These are phyloP conservation scores for Muraenolepis orangiensis DNA, from an alignment of 2,797 vertebrate genomes.

Conservation along the genomic window DNA sequence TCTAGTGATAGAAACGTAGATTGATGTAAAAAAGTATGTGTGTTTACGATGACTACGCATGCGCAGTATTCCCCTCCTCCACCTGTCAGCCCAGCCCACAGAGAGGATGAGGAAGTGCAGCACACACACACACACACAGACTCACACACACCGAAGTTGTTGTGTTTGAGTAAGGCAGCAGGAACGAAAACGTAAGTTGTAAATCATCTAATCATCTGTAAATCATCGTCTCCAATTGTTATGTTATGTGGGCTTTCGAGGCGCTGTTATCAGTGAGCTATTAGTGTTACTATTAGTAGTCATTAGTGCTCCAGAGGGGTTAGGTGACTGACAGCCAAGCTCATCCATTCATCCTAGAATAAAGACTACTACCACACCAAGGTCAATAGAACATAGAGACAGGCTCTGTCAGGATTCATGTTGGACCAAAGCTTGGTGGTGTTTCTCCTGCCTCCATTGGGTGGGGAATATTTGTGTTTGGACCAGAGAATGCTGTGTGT, in stretches of 20 bases:
- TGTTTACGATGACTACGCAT: neutral
- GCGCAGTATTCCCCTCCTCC: conserved; percentile 6
- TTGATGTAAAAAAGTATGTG: neutral
- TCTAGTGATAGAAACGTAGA: neutral
- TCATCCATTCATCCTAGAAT: conserved; percentile 19
- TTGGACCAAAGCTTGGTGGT: neutral
- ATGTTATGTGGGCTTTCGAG: neutral
- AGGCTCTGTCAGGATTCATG: neutral
- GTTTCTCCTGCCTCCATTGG: neutral
- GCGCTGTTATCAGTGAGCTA: neutral
- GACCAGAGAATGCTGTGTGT: neutral
- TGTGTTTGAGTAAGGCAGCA: conserved; percentile 17
- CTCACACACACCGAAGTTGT: neutral
- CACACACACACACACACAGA: neutral
- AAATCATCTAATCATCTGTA: no score
- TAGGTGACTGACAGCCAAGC: conserved; percentile 43
- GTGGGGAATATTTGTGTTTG: neutral
- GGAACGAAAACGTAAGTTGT: conserved; percentile 39
- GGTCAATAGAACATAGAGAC: neutral
- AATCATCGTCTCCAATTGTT: no score
- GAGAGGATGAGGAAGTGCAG: conserved; percentile 59
- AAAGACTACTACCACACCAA: neutral
- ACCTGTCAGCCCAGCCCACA: conserved; percentile 31
- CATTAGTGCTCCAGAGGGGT: neutral
- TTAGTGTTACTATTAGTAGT: neutral